phyloP scores from a whole-genome alignment of 2,797 vertebrate genomes.

The Peromyscus attwateri region DNA sequence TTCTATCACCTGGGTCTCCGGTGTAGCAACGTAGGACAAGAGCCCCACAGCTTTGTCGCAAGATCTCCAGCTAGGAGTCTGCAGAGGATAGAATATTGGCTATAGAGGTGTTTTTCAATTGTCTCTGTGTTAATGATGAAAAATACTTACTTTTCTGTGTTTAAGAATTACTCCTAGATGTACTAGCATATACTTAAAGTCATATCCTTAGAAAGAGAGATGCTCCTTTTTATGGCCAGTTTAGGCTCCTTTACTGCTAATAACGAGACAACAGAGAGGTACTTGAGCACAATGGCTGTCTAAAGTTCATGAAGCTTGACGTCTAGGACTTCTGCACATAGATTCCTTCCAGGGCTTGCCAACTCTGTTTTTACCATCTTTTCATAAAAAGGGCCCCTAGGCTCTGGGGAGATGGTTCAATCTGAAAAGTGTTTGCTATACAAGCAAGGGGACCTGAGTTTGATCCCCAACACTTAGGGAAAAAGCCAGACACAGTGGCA shows the following conservation, averaged over 20 bases:
- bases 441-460: background rate
- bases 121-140: background rate
- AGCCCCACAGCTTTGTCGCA: background rate
- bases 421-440: background rate
- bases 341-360: background rate
- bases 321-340: background rate
- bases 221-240: background rate
- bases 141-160: background rate
- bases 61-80: background rate
- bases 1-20: background rate
- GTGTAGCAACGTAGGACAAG: background rate
- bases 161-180: conserved; percentile 4
- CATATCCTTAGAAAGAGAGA: background rate
- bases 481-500: background rate
- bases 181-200: background rate
- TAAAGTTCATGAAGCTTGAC: background rate
- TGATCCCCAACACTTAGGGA: background rate
- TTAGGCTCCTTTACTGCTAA: background rate
- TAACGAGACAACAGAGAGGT: background rate
- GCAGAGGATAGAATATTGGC: background rate
- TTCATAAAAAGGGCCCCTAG: background rate
- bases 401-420: background rate
- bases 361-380: background rate
- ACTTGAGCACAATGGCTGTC: background rate
- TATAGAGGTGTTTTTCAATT: background rate